Conservation (phyloP, 2,888 invertebrate genomes). For the Epinotia nisella region DNA sequence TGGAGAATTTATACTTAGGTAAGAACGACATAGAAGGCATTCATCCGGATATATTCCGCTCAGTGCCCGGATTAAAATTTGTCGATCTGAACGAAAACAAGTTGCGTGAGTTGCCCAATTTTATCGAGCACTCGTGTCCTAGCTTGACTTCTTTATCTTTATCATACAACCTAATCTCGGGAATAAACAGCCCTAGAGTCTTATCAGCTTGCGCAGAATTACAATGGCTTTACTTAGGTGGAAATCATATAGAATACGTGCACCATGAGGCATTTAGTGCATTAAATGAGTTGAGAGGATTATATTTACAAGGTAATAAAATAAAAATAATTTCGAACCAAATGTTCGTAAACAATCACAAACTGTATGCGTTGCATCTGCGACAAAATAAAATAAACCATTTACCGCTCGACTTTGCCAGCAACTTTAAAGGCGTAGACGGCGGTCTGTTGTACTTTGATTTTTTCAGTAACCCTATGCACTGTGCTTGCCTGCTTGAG, state of each 20-base stretch:
- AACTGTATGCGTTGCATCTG: background rate
- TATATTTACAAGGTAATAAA: background rate
- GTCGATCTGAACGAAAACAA: background rate
- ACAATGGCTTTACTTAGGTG: background rate
- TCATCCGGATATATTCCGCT: background rate
- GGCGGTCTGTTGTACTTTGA: background rate
- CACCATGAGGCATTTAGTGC: background rate
- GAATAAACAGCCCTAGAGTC: background rate
- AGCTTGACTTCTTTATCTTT: background rate
- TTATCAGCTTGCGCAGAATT: background rate
- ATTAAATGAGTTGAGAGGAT: background rate
- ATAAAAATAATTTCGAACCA: background rate
- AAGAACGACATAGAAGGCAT: background rate
- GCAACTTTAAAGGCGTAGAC: background rate
- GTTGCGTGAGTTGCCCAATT: background rate
- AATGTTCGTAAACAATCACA: background rate
- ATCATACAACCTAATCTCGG: background rate
- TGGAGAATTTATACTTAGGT: background rate
- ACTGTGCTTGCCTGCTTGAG: conserved; percentile 2
- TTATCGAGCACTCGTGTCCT: background rate
- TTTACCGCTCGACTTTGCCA: background rate
- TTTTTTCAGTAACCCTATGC: background rate
- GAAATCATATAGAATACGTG: background rate
- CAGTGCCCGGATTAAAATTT: background rate
- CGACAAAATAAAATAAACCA: background rate